Conservation (phyloP, 2,797 vertebrate species). For the Hylomyscus alleni region DNA sequence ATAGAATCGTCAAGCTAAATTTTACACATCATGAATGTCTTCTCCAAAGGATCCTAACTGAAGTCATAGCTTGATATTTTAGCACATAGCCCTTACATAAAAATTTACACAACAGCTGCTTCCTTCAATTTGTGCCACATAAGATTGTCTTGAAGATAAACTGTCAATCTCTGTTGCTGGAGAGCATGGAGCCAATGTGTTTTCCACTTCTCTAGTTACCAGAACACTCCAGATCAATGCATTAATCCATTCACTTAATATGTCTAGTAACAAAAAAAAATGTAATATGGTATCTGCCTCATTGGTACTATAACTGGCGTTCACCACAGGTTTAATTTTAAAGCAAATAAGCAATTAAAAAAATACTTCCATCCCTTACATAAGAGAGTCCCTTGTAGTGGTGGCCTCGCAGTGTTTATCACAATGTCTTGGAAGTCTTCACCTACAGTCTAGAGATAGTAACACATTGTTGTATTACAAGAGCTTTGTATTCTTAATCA, state of each 20-base stretch:
- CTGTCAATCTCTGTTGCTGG: neutral
- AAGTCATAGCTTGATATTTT: neutral
- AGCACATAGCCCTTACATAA: neutral
- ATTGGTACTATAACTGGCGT: slow-evolving; percentile 1
- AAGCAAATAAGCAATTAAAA: neutral
- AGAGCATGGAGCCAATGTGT: neutral
- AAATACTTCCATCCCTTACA: neutral
- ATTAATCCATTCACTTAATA: neutral
- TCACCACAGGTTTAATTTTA: neutral
- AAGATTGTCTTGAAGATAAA: neutral
- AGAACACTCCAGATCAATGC: neutral
- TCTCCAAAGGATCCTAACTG: neutral
- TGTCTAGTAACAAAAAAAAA: neutral
- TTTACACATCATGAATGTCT: neutral
- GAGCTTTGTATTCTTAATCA: neutral
- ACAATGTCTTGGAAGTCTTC: neutral
- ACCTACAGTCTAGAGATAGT: neutral
- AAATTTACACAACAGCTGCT: neutral
- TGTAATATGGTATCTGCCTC: neutral
- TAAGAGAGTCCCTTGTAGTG: neutral
- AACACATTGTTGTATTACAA: neutral
- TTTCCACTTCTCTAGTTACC: neutral
- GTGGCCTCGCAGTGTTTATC: neutral
- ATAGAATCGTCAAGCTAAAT: neutral
- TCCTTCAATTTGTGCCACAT: neutral